Base-by-base conservation (phyloP, 2,113 vertebrate species). In the Equus przewalskii region DNA sequence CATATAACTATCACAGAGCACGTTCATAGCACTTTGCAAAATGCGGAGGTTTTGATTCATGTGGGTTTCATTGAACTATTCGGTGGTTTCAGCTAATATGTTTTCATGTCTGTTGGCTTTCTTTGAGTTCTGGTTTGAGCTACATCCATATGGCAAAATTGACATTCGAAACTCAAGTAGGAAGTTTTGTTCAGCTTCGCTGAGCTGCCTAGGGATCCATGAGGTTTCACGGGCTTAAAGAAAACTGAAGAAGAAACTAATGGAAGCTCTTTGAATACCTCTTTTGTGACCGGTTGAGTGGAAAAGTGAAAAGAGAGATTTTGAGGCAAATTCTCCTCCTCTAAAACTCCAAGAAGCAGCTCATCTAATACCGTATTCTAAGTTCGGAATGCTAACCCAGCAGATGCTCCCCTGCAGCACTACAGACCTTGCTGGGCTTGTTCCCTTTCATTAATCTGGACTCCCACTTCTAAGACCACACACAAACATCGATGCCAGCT, bases 381-480 rank as follows among this genome's bases (percentile, higher is more conserved):
- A 4, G 13, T 1, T 8, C 8, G 11, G 36, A 70, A 19, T 19
- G 6, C 46, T 44, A 0, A 8, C 21, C 19, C 4, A 4, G 14
- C n/a, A 16, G 33, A 24, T 5, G 36, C 13, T 26, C 28, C 16
- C 12, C 22, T 14, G 3, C 1, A 0, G 70, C 7, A 3, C 1
- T 5, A 28, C 73, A 49, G 60, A 54, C 12, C 0, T 22, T 18
- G 2, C 81, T 76, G n/a, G 70, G 28, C 46, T 54, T 56, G 19
- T 18, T 4, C 16, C 12, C 0, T 1, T 13, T 67, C n/a, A 3
- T 58, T 78, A 87, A 78, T 82, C 93, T 83, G 69, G 84, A 94
- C 95, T 72, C 41, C 83, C 65, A 24, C 75, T 30, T 96, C 92
- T 69, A 94, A 56, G 93, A 97, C 51, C 51, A 49, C 33, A 28